Evolutionary conservation across 2,113 vertebrate species (phyloP), one percentile per base, ranked within the genome.

Genomic region (Cyanoramphus novaezelandiae): DNA sequence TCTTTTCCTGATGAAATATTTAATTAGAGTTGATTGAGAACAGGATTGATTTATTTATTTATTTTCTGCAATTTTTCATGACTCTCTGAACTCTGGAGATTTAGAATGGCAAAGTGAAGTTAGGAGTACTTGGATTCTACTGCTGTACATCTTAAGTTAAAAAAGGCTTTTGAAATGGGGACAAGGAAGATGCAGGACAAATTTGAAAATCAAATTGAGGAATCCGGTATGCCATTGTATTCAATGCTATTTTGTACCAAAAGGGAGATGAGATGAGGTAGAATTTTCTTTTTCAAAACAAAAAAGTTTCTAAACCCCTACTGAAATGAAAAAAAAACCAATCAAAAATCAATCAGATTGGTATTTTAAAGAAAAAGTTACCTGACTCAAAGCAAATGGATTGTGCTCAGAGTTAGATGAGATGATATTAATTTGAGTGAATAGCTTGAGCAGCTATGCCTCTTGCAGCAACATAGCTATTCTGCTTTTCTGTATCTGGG

Each of bases 161-260:
- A 49, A 49, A 60, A 65, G 8, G 2, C 4, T 14, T 90, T 82
- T 50, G 31, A 82, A 91, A 64, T 9, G 15, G 13, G 8, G 12
- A 65, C 27, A 47, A 59, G 46, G 21, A 82, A 70, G 27, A 41
- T 41, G 28, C 18, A 41, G 41, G 31, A 69, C n/a, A 64, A 69
- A 86, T 31, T 8, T 70, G 35, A 83, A 74, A 86, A 37, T 21
- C 21, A 77, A 41, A 57, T 11, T 27, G 10, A 52, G 16, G 11
- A 65, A 77, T 68, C 17, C 7, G 5, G 4, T 31, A 27, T 35
- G 8, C 15, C 9, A 15, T 55, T 52, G 4, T 8, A 35, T 83
- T 72, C 1, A 1, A 20, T 9, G 12, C 14, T 25, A 27, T 0
- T 29, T 41, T 52, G 47, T n/a, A 8, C 20, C 5, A 27, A 50